Conservation (phyloP, 2,888 invertebrate species). For the Hyalella azteca region DNA sequence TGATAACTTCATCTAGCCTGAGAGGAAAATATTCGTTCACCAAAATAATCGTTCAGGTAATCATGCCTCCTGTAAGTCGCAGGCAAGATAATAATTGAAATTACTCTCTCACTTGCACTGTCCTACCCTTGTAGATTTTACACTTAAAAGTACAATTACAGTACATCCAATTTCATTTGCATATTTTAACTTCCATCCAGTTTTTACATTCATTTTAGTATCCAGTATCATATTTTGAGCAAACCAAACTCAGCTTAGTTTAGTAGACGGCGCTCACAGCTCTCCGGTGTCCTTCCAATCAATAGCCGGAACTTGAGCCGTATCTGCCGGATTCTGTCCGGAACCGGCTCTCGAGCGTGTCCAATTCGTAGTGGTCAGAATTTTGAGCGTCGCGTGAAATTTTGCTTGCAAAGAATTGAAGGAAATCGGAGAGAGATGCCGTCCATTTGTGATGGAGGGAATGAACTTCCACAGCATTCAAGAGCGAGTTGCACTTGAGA, state of each 20-base stretch:
- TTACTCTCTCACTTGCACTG: no score
- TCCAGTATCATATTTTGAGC: not conserved
- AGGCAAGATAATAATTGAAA: no score
- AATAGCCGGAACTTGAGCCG: slow-evolving; percentile 4
- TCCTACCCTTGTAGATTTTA: no score
- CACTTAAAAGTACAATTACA: no score
- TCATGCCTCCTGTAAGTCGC: no score
- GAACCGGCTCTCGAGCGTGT: slow-evolving; percentile 10
- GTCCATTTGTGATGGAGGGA: not conserved
- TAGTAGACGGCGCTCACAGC: not conserved
- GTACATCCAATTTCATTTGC: no score
- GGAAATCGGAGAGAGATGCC: slow-evolving; percentile 5
- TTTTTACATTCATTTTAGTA: no score
- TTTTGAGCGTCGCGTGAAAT: slow-evolving; percentile 17
- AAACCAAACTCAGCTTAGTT: not conserved
- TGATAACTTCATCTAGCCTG: no score
- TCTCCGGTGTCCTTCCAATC: not conserved
- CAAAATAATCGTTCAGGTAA: no score
- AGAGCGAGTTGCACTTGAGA: no score
- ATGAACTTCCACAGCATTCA: not conserved
- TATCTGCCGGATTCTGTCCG: not conserved
- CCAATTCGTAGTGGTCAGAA: slow-evolving; percentile 14
- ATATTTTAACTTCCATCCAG: no score
- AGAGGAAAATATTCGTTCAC: no score
- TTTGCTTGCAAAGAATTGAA: not conserved